Evolutionary conservation across 2,888 invertebrate species (phyloP).

Genomic region (Argynnis bischoffii): DNA sequence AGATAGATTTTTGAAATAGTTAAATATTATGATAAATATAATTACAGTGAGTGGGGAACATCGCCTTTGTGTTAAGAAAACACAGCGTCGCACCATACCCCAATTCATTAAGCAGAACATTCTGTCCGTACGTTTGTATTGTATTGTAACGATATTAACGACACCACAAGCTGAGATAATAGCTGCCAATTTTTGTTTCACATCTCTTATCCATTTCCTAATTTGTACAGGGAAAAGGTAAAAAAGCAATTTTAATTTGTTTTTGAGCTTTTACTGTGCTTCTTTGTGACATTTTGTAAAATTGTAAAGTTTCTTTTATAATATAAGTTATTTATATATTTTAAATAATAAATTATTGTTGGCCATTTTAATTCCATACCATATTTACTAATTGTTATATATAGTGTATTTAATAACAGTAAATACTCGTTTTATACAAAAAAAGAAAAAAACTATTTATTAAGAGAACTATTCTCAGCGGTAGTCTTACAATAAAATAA

Average conservation of each 20-base stretch:
- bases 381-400: too few species aligned
- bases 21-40: neutral
- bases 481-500: constrained; percentile 10
- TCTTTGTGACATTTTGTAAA: neutral
- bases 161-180: constrained; percentile 23
- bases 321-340: too few species aligned
- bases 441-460: neutral
- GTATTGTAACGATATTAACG: constrained; percentile 13
- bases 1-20: neutral
- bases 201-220: constrained; percentile 11
- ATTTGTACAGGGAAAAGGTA: constrained; percentile 6
- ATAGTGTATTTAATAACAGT: too few species aligned
- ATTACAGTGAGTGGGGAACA: neutral
- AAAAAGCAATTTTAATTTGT: neutral
- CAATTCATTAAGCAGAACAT: constrained; percentile 31
- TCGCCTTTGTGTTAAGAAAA: constrained; percentile 13
- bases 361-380: too few species aligned
- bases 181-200: constrained; percentile 11
- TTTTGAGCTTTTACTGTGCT: neutral
- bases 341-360: too few species aligned
- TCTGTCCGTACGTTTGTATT: constrained; percentile 15
- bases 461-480: neutral
- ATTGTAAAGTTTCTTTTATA: too few species aligned
- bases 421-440: neutral
- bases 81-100: constrained; percentile 21